phyloP scores from a whole-genome alignment of 2,797 vertebrate species.

The Lacerta viridis region DNA sequence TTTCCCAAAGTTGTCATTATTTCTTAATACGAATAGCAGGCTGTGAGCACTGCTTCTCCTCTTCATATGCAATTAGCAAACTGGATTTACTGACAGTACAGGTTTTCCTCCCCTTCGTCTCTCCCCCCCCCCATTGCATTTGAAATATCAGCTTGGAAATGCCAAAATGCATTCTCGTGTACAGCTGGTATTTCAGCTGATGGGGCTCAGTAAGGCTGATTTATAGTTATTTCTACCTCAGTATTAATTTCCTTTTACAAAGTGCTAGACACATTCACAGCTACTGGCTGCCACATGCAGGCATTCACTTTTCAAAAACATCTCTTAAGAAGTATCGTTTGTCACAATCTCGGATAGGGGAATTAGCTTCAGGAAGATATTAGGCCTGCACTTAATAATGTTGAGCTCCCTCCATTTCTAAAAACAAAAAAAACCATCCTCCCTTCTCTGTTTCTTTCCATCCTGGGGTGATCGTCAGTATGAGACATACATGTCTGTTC shows the following conservation, averaged over 20 bases:
- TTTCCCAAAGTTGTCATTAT: fast-evolving
- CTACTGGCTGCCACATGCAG: slow-evolving; percentile 54
- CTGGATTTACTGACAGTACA: slow-evolving; percentile 46
- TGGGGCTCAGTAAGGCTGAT: slow-evolving; percentile 75
- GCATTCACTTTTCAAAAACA: slow-evolving; percentile 52
- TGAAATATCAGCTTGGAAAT: slow-evolving; percentile 55
- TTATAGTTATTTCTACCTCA: slow-evolving; percentile 77
- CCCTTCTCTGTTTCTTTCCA: slow-evolving; percentile 1
- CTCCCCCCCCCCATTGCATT: neutral
- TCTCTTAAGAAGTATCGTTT: slow-evolving; percentile 69
- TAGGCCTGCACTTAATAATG: slow-evolving; percentile 37
- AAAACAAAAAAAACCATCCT: neutral
- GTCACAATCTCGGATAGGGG: slow-evolving; percentile 63
- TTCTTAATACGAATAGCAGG: fast-evolving
- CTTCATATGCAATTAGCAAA: slow-evolving; percentile 6
- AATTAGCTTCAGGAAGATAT: slow-evolving; percentile 55
- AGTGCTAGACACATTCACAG: slow-evolving; percentile 50
- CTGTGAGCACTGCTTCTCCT: neutral
- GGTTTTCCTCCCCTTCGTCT: slow-evolving; percentile 32
- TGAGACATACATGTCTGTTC: neutral
- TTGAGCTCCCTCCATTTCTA: slow-evolving; percentile 39
- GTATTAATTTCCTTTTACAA: slow-evolving; percentile 78
- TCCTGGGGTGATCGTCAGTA: neutral
- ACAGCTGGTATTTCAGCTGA: slow-evolving; percentile 76
- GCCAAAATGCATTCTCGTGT: slow-evolving; percentile 56